These are phyloP conservation scores for Zingel zingel DNA, from an alignment of 2,113 vertebrate genomes.

Conservation along the genomic window DNA sequence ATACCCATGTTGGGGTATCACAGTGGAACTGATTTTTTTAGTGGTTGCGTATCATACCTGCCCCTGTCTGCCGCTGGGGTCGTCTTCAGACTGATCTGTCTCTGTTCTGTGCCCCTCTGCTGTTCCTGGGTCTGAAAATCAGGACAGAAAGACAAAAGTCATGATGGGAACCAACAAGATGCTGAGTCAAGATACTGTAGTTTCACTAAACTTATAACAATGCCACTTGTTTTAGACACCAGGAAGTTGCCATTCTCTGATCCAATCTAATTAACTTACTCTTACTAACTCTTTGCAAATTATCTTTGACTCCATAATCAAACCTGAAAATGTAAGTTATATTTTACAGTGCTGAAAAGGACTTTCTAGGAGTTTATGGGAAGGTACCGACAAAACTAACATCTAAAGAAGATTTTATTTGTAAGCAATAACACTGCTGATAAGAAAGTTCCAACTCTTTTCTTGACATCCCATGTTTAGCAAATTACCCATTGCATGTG, in stretches of 20 bases:
- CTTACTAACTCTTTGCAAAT: background rate
- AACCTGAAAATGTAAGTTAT: background rate
- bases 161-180: background rate
- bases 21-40: background rate
- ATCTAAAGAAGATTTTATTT: background rate
- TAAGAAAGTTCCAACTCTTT: background rate
- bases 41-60: constrained; percentile 84
- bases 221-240: background rate
- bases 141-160: constrained; percentile 11
- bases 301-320: background rate
- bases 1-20: too few relatives aligned
- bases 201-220: constrained; percentile 2
- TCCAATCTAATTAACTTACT: background rate
- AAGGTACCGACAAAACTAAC: background rate
- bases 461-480: background rate
- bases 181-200: background rate
- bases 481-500: background rate
- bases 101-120: constrained; percentile 88
- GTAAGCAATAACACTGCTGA: background rate
- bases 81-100: constrained; percentile 94
- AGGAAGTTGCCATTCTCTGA: background rate
- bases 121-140: constrained; percentile 90
- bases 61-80: constrained; percentile 94
- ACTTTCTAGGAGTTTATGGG: too few relatives aligned
- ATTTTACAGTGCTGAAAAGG: background rate